Base-by-base conservation (phyloP, 2,797 vertebrate species). In the Orestias chungarensis region DNA sequence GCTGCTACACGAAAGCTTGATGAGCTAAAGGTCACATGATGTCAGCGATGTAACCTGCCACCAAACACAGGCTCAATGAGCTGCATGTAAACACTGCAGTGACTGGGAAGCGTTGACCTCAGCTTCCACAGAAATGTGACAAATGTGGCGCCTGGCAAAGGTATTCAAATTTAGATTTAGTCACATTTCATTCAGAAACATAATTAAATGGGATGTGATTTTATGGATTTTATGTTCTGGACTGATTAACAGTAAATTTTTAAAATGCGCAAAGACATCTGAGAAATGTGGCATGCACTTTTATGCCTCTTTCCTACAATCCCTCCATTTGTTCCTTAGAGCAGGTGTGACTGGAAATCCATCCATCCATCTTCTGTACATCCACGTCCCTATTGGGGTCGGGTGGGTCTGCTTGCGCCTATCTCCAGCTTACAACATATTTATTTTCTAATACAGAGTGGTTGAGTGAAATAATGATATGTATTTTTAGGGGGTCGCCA, bases 1-100 rank as follows among this genome's bases (percentile, higher is more conserved):
- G 64, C 69, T 40, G 46, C 68, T 71, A 54, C 80, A 81, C 80
- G 79, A 89, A 82, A 78, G 75, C 80, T 52, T 14, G 14, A 82
- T 66, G 78, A 90, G 82, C 74, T 85, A 84, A 87, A 86, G 84
- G 89, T 87, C 79, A 76, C 27, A 64, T 75, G 73, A 83, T 6
- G 44, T 84, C 65, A 52, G 75, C 71, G 79, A 77, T 66, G 66
- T 73, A 81, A 79, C 81, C 75, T 79, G 69, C 80, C 68, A 66
- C 70, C 81, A 81, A 74, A 79, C 65, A 73, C 61, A 70, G 72
- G 54, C 62, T 33, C 4, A n/a, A 67, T 15, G 68, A 71, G 59
- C 47, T 20, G 7, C 70, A 15, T 44, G 68, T 54, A 46, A 68
- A 74, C 44, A 18, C 25, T 6, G 29, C 70, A 40, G 50, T 75